Conservation (phyloP, 2,113 vertebrate genomes). For the Turnix velox region DNA sequence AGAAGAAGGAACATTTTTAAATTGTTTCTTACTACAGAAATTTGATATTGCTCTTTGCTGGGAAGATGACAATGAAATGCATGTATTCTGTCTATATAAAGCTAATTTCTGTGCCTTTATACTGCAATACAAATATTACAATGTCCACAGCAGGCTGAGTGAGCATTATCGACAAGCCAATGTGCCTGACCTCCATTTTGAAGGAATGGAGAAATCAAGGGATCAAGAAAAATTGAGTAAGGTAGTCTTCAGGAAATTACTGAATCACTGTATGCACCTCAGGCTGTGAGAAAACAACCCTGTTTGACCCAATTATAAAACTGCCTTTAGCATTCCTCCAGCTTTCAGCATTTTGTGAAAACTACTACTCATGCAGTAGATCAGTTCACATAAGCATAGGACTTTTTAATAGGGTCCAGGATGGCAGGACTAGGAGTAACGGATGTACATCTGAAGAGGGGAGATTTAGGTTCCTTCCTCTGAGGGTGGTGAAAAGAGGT, state of each 20-base stretch:
- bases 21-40: background rate
- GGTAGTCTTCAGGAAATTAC: background rate
- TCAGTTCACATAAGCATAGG: background rate
- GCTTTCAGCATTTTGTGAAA: background rate
- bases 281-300: background rate
- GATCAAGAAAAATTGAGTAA: background rate
- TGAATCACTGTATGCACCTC: background rate
- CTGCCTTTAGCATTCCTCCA: background rate
- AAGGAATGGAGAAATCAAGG: background rate
- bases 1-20: background rate
- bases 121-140: background rate
- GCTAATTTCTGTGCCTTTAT: background rate
- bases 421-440: too few species aligned
- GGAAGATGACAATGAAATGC: background rate
- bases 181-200: background rate
- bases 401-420: too few species aligned
- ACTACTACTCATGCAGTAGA: background rate
- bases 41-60: background rate
- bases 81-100: background rate
- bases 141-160: background rate
- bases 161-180: background rate
- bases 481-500: too few species aligned
- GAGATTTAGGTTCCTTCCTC: too few species aligned
- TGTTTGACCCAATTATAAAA: background rate
- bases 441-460: too few species aligned